phyloP scores from a whole-genome alignment of 2,797 vertebrate species.

The Aulostomus chinensis region DNA sequence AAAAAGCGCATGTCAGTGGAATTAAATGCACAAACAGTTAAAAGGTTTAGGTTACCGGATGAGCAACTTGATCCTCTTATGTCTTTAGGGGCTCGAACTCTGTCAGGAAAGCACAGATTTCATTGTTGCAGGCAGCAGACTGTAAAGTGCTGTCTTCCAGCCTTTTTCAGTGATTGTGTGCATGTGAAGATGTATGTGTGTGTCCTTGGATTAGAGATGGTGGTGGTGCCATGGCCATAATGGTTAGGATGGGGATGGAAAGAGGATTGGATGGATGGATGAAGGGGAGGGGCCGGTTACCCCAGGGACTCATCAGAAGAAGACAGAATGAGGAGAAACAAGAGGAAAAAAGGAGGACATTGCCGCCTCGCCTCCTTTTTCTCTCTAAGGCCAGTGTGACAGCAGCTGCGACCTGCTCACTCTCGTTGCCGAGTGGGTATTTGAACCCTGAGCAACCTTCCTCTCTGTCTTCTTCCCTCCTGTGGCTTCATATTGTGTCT shows the following conservation, averaged over 20 bases:
- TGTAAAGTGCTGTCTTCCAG: slow-evolving; percentile 49
- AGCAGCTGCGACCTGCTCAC: slow-evolving; percentile 68
- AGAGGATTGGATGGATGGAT: slow-evolving; percentile 26
- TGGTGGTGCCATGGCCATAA: slow-evolving; percentile 28
- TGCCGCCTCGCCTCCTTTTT: slow-evolving; percentile 21
- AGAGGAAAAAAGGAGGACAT: slow-evolving; percentile 44
- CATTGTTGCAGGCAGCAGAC: slow-evolving; percentile 57
- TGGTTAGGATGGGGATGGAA: slow-evolving; percentile 55
- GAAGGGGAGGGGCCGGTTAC: slow-evolving; percentile 32
- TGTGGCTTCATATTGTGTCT: slow-evolving; percentile 53
- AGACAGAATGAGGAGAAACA: slow-evolving; percentile 60
- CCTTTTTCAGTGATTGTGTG: slow-evolving; percentile 38
- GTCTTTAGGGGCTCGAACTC: slow-evolving; percentile 67
- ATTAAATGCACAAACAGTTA: slow-evolving; percentile 77
- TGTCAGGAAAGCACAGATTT: slow-evolving; percentile 69
- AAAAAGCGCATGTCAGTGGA: slow-evolving; percentile 65
- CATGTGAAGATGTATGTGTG: slow-evolving; percentile 13
- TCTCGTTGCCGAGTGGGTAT: slow-evolving; percentile 81
- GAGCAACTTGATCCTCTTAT: slow-evolving; percentile 76
- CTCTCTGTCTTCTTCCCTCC: slow-evolving; percentile 16
- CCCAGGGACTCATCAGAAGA: slow-evolving; percentile 49
- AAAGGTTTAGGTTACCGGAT: slow-evolving; percentile 79
- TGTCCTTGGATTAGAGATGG: slow-evolving; percentile 53
- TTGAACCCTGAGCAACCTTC: slow-evolving; percentile 73
- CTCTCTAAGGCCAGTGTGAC: slow-evolving; percentile 59